Conservation (phyloP, 2,797 vertebrate genomes). For the Aldrovandia affinis region DNA sequence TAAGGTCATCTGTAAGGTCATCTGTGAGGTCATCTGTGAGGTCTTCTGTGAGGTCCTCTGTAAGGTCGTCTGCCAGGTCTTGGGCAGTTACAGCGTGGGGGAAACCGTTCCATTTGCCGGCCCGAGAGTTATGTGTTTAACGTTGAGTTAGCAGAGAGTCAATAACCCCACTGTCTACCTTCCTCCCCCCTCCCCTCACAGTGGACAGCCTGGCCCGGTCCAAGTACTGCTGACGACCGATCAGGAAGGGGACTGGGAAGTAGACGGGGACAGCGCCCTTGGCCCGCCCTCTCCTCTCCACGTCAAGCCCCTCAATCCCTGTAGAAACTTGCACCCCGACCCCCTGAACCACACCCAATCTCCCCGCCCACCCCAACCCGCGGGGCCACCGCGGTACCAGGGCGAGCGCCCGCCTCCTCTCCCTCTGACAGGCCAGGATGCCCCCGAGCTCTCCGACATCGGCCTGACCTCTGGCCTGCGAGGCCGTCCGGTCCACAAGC, state of each 20-base stretch:
- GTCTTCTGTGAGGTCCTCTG: background rate
- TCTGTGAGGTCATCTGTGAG: background rate
- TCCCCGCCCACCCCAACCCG: slow-evolving; percentile 50
- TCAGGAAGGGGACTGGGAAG: slow-evolving; percentile 73
- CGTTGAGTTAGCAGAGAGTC: background rate
- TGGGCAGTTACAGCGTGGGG: background rate
- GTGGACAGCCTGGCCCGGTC: slow-evolving; percentile 91
- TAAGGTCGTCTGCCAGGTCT: background rate
- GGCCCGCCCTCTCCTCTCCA: slow-evolving; percentile 69
- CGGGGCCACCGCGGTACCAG: slow-evolving; percentile 23
- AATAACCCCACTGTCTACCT: slow-evolving; percentile 27
- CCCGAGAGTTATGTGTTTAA: background rate
- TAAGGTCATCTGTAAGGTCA: too few species aligned
- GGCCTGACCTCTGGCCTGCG: slow-evolving; percentile 32
- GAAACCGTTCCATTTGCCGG: background rate
- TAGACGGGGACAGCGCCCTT: slow-evolving; percentile 73
- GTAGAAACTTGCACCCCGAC: slow-evolving; percentile 56
- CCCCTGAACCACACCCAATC: slow-evolving; percentile 30
- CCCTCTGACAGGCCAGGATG: slow-evolving; percentile 26
- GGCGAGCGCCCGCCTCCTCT: slow-evolving; percentile 7
- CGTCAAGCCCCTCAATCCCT: slow-evolving; percentile 74
- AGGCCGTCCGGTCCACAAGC: slow-evolving; percentile 41
- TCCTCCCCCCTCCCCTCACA: slow-evolving; percentile 64
- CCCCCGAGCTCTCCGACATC: slow-evolving; percentile 6
- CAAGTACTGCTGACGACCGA: slow-evolving; percentile 86